phyloP scores from a whole-genome alignment of 2,797 vertebrate genomes.

The Lacerta bilineata region DNA sequence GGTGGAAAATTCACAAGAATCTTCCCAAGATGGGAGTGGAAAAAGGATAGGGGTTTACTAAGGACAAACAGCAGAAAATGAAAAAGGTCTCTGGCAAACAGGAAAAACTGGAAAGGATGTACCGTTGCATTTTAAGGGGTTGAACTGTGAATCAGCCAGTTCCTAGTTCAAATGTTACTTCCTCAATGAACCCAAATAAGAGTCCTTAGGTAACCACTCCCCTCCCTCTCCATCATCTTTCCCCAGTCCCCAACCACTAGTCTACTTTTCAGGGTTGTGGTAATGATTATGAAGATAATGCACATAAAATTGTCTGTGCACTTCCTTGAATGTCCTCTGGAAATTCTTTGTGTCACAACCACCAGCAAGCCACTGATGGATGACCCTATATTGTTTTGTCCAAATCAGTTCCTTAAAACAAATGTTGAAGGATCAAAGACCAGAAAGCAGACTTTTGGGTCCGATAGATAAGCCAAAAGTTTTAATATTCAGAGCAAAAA shows the following conservation, averaged over 20 bases:
- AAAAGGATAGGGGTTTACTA: no score
- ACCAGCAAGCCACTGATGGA: not conserved
- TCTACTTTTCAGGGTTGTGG: not conserved
- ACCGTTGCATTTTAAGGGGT: not conserved
- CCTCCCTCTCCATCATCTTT: not conserved
- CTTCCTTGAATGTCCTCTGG: not conserved
- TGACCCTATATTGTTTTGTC: not conserved
- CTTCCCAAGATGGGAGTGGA: no score
- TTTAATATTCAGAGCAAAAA: conserved; percentile 22
- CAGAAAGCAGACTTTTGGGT: not conserved
- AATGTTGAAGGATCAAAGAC: not conserved
- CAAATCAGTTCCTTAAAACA: not conserved
- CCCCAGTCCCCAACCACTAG: not conserved
- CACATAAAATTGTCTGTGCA: not conserved
- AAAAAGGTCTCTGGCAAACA: no score
- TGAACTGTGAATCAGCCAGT: not conserved
- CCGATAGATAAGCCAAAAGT: fast-evolving
- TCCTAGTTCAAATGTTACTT: not conserved
- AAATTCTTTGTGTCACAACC: not conserved
- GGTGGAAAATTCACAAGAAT: no score
- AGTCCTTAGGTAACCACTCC: not conserved
- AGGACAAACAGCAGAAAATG: no score
- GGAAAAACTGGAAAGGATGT: not conserved
- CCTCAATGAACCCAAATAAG: not conserved
- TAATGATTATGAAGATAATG: not conserved